phyloP scores from a whole-genome alignment of 2,113 vertebrate genomes.

The Chlorodrepanis virens region DNA sequence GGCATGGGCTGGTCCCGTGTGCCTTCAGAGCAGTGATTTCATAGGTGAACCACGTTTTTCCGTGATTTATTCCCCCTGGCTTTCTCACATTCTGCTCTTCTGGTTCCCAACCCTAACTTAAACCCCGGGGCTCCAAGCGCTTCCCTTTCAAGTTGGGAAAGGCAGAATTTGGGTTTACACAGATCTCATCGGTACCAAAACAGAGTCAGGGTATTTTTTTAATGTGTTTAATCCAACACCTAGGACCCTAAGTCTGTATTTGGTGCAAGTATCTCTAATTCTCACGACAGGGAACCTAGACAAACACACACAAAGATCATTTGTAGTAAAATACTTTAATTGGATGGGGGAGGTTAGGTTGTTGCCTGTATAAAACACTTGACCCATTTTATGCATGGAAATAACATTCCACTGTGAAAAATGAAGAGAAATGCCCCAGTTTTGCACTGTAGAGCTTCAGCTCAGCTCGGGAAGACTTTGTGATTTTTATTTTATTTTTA shows the following conservation, averaged over 20 bases:
- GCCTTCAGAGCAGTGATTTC: background rate
- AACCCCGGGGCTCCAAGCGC: background rate
- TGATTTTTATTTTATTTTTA: slow-evolving; percentile 61
- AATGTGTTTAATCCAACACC: background rate
- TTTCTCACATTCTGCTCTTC: background rate
- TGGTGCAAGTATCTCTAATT: slow-evolving; percentile 37
- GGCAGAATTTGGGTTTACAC: background rate
- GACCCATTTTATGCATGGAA: slow-evolving; percentile 74
- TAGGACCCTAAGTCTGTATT: background rate
- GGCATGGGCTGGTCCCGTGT: background rate
- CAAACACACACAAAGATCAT: slow-evolving; percentile 56
- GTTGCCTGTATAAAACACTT: slow-evolving; percentile 76
- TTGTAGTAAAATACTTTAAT: slow-evolving; percentile 74
- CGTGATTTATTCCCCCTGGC: background rate
- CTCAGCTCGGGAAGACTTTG: slow-evolving; percentile 45
- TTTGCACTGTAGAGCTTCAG: slow-evolving; percentile 39
- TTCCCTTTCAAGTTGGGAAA: background rate
- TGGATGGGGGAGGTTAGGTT: slow-evolving; percentile 64
- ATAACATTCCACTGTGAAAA: slow-evolving; percentile 71
- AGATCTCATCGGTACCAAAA: background rate
- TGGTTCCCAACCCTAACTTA: slow-evolving; percentile 14
- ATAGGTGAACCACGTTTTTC: background rate
- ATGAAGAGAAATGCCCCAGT: slow-evolving; percentile 64
- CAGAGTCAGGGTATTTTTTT: background rate
- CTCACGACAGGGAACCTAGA: slow-evolving; percentile 18